Base-by-base conservation (phyloP, 53 echinoderm and acorn worm genomes). In the Zoroaster sp. region DNA sequence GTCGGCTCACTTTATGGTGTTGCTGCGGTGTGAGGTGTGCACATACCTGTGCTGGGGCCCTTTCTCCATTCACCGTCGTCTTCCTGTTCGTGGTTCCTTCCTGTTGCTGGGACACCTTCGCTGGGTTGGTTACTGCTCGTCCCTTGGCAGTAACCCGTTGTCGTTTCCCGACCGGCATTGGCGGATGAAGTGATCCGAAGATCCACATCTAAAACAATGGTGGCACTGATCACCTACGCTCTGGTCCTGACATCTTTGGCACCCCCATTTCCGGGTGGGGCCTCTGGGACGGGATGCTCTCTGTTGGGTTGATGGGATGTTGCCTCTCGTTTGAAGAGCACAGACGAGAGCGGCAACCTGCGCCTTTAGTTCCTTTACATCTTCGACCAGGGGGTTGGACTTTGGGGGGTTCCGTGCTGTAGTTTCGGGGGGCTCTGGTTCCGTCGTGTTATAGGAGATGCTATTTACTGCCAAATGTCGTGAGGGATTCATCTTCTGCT, bases 181-280 rank as follows among this genome's bases (percentile, higher is more conserved):
- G 20, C 78, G 40, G 34, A 87, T 70, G 3, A 17, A 3, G 5
- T 77, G 87, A 21, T 46, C 72, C 2, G 14, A 35, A 1, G 41
- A 36, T 30, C 87, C 72, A 5, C 92, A 92, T 47, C 52, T 88
- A 38, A 74, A 92, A 38, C 92, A 92, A n/a, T 92, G 82, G 0
- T 35, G 14, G 63, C 92, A 92, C 2, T 31, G 17, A 0, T 40
- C 42, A 1, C 87, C 91, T 14, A 14, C 31, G 18, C 91, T 87
- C 31, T 71, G 44, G 0, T 45, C n/a, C 21, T 49, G 31, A 54
- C 91, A 91, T 15, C 39, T 9, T 17, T 72, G 72, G 23, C 86
- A 86, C 14, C 86, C 86, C 63, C 86, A 43, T 18, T 37, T 72
- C 35, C 86, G 18, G 36, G 70, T 15, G 9, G 72, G 72, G 46